Conservation (phyloP, 2,888 invertebrate species). For the Lysandra coridon region DNA sequence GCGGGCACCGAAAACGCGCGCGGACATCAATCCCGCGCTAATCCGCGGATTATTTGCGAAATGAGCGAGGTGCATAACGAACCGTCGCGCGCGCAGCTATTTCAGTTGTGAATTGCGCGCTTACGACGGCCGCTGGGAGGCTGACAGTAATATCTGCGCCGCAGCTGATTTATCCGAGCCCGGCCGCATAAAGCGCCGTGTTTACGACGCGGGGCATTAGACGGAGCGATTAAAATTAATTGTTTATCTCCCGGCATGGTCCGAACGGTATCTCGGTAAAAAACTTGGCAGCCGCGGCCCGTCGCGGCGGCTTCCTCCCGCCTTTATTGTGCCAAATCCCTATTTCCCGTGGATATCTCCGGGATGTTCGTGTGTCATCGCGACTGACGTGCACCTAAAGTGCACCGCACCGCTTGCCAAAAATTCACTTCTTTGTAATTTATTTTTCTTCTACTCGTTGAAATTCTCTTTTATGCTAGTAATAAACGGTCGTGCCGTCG, state of each 20-base stretch:
- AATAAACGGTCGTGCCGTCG: neutral
- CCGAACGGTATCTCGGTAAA: conserved; percentile 37
- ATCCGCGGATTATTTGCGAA: conserved; percentile 65
- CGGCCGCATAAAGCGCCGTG: conserved; percentile 54
- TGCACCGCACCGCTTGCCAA: conserved; percentile 37
- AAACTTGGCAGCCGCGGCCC: conserved; percentile 46
- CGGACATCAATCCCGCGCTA: conserved; percentile 65
- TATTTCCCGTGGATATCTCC: conserved; percentile 44
- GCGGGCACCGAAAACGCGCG: conserved; percentile 56
- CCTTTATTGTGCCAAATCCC: conserved; percentile 40
- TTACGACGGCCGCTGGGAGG: conserved; percentile 57
- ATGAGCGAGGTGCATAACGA: conserved; percentile 66
- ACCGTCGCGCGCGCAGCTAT: conserved; percentile 55
- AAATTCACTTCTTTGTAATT: conserved; percentile 30
- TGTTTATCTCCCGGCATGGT: conserved; percentile 33
- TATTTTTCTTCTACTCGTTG: conserved; percentile 17
- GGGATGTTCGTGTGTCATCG: conserved; percentile 38
- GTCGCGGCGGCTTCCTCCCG: conserved; percentile 42
- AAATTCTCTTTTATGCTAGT: conserved; percentile 21
- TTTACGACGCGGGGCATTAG: conserved; percentile 61
- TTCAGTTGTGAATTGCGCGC: conserved; percentile 55
- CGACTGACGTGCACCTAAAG: conserved; percentile 35
- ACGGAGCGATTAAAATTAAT: conserved; percentile 44
- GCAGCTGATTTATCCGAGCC: conserved; percentile 66
- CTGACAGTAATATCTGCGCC: conserved; percentile 68